Percentiles rank a stretch among this genome's conserved stretches.
Evolutionary conservation across 2,888 invertebrate species (phyloP).

Genomic region (Sinodicranocentrus sp.): DNA sequence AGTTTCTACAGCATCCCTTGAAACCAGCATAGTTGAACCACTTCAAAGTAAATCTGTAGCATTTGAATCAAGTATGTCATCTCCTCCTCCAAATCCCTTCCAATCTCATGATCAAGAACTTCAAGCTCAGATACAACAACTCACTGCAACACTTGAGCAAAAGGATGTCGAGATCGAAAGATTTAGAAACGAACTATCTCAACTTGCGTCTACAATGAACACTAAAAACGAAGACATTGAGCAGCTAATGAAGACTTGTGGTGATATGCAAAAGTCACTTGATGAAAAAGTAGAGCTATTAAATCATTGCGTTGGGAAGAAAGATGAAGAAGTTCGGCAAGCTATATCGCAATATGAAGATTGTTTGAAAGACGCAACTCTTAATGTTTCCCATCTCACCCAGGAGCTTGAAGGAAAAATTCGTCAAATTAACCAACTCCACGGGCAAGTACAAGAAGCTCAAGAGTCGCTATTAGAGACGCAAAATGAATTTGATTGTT

Average conservation of each 20-base stretch:
- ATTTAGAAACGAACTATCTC: constrained; percentile 41
- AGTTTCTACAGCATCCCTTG: constrained; percentile 35
- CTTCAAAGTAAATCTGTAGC: neutral
- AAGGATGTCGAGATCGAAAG: constrained; percentile 41
- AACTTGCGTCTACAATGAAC: constrained; percentile 44
- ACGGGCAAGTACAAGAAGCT: constrained; percentile 32
- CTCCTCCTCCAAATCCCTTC: too few relatives aligned
- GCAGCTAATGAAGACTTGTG: constrained; percentile 66
- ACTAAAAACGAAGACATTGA: constrained; percentile 67
- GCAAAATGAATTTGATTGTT: constrained; percentile 42
- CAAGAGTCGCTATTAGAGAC: constrained; percentile 32
- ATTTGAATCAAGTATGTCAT: neutral
- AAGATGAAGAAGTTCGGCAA: constrained; percentile 71
- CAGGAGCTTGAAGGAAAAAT: constrained; percentile 62
- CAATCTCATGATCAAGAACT: constrained; percentile 6
- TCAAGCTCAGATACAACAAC: too few relatives aligned
- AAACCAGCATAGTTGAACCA: constrained; percentile 41
- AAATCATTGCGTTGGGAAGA: constrained; percentile 63
- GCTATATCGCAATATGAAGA: constrained; percentile 70
- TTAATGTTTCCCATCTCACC: constrained; percentile 61
- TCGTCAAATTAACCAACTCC: constrained; percentile 42
- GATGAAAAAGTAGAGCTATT: constrained; percentile 69
- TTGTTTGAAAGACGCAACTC: constrained; percentile 52
- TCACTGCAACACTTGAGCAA: too few relatives aligned
- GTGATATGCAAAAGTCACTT: constrained; percentile 64